phyloP scores from a whole-genome alignment of 2,888 invertebrate species.

The Cosmia trapezina region DNA sequence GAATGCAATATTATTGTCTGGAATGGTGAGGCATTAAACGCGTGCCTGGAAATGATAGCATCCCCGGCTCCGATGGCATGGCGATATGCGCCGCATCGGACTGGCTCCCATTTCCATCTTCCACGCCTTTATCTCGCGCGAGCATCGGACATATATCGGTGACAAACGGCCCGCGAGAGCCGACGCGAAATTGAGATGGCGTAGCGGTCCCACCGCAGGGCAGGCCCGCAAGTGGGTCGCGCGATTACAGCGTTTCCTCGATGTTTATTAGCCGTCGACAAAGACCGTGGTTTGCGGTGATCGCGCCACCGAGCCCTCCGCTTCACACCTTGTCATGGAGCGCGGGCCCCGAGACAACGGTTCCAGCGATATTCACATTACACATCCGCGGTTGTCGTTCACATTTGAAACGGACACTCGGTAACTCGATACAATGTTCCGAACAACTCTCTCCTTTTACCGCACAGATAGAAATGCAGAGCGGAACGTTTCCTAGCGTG shows the following conservation, averaged over 20 bases:
- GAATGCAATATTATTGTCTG: slow-evolving; percentile 74
- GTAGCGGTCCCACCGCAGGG: slow-evolving; percentile 82
- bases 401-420: slow-evolving; percentile 82
- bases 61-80: slow-evolving; percentile 66
- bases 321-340: slow-evolving; percentile 67
- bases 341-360: slow-evolving; percentile 65
- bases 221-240: slow-evolving; percentile 77
- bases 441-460: slow-evolving; percentile 86
- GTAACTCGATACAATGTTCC: slow-evolving; percentile 82
- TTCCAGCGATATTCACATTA: slow-evolving; percentile 79
- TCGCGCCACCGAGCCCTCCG: slow-evolving; percentile 68
- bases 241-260: slow-evolving; percentile 80
- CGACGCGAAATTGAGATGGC: slow-evolving; percentile 73
- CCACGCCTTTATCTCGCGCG: slow-evolving; percentile 69
- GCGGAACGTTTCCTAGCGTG: slow-evolving; percentile 88
- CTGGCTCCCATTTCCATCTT: slow-evolving; percentile 71
- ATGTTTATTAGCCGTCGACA: slow-evolving; percentile 81
- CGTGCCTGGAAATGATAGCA: slow-evolving; percentile 72
- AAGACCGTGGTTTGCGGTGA: slow-evolving; percentile 79
- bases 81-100: slow-evolving; percentile 68
- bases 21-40: slow-evolving; percentile 62
- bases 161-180: slow-evolving; percentile 74
- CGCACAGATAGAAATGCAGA: slow-evolving; percentile 84
- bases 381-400: slow-evolving; percentile 85
- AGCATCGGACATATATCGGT: slow-evolving; percentile 72